Conservation (phyloP, 2,113 vertebrate species). For the Elanus axillaris region DNA sequence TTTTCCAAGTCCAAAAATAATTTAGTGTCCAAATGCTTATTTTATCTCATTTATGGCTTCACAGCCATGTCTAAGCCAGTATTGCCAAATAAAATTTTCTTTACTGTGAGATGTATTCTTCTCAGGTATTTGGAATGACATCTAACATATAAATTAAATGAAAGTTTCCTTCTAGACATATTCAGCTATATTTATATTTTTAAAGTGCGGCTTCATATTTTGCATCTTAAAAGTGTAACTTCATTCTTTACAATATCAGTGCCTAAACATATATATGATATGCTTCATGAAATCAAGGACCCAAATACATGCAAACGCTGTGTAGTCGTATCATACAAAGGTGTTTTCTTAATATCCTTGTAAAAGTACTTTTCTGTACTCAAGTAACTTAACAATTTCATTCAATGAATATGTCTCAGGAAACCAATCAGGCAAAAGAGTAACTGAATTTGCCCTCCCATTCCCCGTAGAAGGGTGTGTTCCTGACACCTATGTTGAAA, state of each 20-base stretch:
- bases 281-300: background rate
- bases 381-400: background rate
- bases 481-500: background rate
- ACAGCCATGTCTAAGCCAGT: background rate
- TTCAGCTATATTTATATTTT: background rate
- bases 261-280: background rate
- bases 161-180: background rate
- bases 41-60: constrained; percentile 42
- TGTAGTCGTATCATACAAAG: background rate
- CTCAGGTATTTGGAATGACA: background rate
- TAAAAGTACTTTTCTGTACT: background rate
- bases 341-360: background rate
- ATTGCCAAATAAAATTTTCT: constrained; percentile 49
- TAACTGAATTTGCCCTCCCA: background rate
- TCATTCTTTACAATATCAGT: background rate
- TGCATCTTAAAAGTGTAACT: background rate
- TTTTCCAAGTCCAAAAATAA: constrained; percentile 46
- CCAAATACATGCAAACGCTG: background rate
- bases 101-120: background rate
- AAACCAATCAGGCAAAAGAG: background rate
- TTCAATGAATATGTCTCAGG: background rate
- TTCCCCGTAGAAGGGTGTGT: background rate
- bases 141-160: background rate
- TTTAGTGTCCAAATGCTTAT: background rate
- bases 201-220: background rate